Evolutionary conservation across 1,140 invertebrate species (phyloP).

Genomic region (Aporrectodea caliginosa): DNA sequence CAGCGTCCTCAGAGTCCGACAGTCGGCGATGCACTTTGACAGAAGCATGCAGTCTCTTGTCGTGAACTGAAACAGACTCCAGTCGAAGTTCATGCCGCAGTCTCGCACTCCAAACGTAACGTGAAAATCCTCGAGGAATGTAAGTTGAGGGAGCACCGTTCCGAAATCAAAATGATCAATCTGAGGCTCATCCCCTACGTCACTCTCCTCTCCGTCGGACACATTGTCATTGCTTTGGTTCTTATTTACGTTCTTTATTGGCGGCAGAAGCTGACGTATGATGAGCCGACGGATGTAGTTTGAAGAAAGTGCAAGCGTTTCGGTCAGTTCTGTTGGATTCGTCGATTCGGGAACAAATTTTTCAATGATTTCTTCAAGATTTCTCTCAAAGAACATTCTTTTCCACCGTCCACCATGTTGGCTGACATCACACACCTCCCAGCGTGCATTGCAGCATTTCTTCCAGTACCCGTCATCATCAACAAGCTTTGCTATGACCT

Average conservation of each 20-base stretch:
- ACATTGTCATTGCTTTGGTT: slow-evolving; percentile 6
- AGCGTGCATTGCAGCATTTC: slow-evolving; percentile 52
- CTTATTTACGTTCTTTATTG: background rate
- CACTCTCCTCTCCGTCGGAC: slow-evolving; percentile 22
- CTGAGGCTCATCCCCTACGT: slow-evolving; percentile 48
- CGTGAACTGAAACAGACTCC: slow-evolving; percentile 57
- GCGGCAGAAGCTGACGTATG: slow-evolving; percentile 49
- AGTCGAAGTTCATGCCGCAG: slow-evolving; percentile 58
- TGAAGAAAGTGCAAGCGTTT: slow-evolving; percentile 46
- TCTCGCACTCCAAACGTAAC: slow-evolving; percentile 54
- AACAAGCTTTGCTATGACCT: slow-evolving; percentile 51
- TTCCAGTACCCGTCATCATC: slow-evolving; percentile 56
- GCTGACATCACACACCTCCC: slow-evolving; percentile 54
- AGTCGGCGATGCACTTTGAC: slow-evolving; percentile 50
- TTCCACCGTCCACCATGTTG: slow-evolving; percentile 53
- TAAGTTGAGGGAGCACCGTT: slow-evolving; percentile 46
- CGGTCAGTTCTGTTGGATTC: slow-evolving; percentile 47
- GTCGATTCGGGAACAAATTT: slow-evolving; percentile 54
- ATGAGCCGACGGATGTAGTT: slow-evolving; percentile 51
- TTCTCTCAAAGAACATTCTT: slow-evolving; percentile 55
- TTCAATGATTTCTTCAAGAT: slow-evolving; percentile 55
- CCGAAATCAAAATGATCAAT: slow-evolving; percentile 56
- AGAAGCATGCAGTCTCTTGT: slow-evolving; percentile 53
- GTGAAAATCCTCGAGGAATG: slow-evolving; percentile 50
- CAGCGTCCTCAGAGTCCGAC: slow-evolving; percentile 48